Conservation (phyloP, 2,797 vertebrate species). For the Lophotriccus pileatus region DNA sequence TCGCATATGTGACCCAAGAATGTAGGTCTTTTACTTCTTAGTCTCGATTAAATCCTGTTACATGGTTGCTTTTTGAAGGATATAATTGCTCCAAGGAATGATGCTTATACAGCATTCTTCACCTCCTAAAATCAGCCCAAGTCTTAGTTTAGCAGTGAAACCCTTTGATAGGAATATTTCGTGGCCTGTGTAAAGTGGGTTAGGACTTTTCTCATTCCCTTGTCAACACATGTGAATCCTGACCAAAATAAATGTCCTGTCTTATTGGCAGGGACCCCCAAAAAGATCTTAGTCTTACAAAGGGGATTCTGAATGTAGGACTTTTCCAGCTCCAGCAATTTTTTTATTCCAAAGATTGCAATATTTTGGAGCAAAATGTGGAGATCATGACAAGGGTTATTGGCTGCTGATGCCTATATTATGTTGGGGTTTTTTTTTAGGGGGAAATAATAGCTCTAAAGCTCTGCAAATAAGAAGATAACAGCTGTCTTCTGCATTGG, state of each 20-base stretch:
- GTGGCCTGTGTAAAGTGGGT: not conserved
- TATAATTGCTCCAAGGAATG: not conserved
- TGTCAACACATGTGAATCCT: not conserved
- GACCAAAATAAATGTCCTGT: not conserved
- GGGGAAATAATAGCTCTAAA: not conserved
- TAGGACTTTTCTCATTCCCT: constrained; percentile 1
- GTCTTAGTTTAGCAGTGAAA: not conserved
- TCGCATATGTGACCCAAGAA: not conserved
- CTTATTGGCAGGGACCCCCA: not conserved
- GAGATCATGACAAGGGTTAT: not conserved
- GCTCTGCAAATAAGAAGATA: not conserved
- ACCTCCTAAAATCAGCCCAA: not conserved
- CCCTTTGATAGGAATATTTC: not conserved
- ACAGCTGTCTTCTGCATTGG: not conserved
- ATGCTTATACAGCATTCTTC: constrained; percentile 2
- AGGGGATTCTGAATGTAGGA: not conserved
- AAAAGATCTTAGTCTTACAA: not conserved
- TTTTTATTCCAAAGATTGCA: not conserved
- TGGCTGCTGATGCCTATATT: not conserved
- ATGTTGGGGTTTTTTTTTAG: not conserved
- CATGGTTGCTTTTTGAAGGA: constrained; percentile 3
- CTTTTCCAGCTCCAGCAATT: not conserved
- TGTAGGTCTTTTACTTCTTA: constrained; percentile 4
- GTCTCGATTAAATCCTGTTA: constrained; percentile 27
- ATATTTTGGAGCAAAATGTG: not conserved